Evolutionary conservation across 2,797 vertebrate genomes (phyloP).

Genomic region (Varecia variegata): DNA sequence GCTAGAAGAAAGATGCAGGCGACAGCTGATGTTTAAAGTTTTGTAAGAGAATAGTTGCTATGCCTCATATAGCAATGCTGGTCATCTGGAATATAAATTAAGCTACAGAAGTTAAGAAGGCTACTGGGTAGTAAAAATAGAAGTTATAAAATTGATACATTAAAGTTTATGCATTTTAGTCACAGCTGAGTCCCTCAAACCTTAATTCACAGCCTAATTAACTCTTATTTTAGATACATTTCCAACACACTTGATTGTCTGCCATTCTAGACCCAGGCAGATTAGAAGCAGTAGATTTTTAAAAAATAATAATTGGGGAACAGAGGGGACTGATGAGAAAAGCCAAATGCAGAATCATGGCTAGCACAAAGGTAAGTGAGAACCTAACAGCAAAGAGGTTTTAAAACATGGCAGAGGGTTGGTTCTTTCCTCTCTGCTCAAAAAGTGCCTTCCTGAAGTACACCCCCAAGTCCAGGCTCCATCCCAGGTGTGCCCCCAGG

Average conservation of each 20-base stretch:
- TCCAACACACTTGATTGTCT: conserved; percentile 58
- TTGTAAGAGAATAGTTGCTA: neutral
- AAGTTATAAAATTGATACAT: conserved; percentile 28
- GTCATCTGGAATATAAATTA: conserved; percentile 16
- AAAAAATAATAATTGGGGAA: conserved; percentile 41
- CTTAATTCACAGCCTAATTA: conserved; percentile 57
- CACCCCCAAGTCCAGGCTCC: neutral
- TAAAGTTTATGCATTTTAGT: conserved; percentile 49
- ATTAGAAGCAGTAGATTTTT: neutral
- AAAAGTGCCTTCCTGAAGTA: neutral
- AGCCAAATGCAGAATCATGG: neutral
- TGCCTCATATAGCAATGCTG: neutral
- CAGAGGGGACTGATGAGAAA: neutral
- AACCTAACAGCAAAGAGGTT: neutral
- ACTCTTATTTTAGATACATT: conserved; percentile 51
- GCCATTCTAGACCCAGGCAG: conserved; percentile 30
- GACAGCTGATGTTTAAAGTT: neutral
- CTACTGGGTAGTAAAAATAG: conserved; percentile 33
- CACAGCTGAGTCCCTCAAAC: conserved; percentile 36
- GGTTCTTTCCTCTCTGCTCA: neutral
- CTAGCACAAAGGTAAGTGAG: neutral
- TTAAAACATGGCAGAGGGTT: neutral
- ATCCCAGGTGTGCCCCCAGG: neutral
- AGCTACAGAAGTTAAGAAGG: conserved; percentile 24
- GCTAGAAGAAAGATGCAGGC: neutral